Percentiles rank a stretch among this genome's conserved stretches.
Evolutionary conservation across 2,888 invertebrate genomes (phyloP).

Genomic region (Didymodactylos carnosus): DNA sequence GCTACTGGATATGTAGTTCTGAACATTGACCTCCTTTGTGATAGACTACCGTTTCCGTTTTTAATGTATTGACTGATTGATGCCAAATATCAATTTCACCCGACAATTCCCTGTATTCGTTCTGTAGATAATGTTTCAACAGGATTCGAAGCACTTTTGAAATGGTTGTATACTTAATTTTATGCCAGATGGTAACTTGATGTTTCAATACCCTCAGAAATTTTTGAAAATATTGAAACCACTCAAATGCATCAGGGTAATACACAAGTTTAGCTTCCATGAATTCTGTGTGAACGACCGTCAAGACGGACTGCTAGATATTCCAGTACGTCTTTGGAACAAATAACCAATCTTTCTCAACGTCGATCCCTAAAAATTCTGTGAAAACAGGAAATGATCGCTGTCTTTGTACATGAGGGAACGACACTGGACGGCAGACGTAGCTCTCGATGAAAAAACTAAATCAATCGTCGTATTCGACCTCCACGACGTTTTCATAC

Average conservation of each 20-base stretch:
- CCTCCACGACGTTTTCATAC: background rate
- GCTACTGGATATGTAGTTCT: background rate
- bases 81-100: background rate
- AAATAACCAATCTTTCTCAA: too few species aligned
- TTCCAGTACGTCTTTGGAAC: background rate
- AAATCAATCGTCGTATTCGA: background rate
- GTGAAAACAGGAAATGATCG: background rate
- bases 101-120: background rate
- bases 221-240: background rate
- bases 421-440: background rate
- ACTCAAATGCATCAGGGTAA: too few species aligned
- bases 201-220: background rate
- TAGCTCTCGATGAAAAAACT: background rate
- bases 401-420: background rate
- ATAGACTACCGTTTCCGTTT: background rate
- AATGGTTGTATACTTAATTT: background rate
- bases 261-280: background rate
- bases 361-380: background rate
- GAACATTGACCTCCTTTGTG: background rate
- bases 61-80: background rate
- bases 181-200: background rate
- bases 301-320: background rate
- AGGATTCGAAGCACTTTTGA: background rate
- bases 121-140: background rate
- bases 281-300: background rate